These are phyloP conservation scores for Callaeas wilsoni DNA, from an alignment of 2,113 vertebrate genomes.

Conservation along the genomic window DNA sequence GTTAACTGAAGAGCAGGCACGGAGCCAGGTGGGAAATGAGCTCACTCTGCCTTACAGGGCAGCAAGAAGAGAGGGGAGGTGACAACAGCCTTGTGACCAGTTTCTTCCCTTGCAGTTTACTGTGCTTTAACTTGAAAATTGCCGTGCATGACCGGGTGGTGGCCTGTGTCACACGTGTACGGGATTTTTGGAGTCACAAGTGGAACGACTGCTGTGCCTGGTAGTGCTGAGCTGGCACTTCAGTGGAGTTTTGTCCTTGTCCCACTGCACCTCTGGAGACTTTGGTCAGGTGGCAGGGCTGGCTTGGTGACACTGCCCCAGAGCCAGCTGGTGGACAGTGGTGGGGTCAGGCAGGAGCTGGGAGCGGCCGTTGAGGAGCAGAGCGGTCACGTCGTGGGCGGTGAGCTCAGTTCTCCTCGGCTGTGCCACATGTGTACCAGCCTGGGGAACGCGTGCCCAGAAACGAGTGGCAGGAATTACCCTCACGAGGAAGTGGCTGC, in stretches of 20 bases:
- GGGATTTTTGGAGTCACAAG: background rate
- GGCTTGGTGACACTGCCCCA: fast-evolving
- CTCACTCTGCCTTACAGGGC: background rate
- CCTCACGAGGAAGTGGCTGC: background rate
- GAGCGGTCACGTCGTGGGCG: fast-evolving
- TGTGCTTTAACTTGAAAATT: background rate
- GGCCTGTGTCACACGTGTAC: background rate
- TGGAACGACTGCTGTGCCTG: background rate
- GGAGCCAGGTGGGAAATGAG: background rate
- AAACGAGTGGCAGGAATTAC: background rate
- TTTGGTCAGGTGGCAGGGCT: fast-evolving
- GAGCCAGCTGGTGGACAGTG: fast-evolving
- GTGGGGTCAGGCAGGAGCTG: fast-evolving
- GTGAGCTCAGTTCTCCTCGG: background rate
- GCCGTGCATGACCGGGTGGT: background rate
- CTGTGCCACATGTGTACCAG: background rate
- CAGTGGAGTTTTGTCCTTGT: background rate
- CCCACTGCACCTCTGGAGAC: fast-evolving
- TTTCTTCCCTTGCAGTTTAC: fast-evolving
- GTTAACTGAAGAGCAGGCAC: background rate
- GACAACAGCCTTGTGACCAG: fast-evolving
- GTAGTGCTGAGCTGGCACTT: background rate
- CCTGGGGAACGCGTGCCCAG: fast-evolving
- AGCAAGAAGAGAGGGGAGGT: background rate
- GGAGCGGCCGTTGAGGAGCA: fast-evolving